Evolutionary conservation across 2,113 vertebrate genomes (phyloP).

Genomic region (Aspidoscelis tigris): DNA sequence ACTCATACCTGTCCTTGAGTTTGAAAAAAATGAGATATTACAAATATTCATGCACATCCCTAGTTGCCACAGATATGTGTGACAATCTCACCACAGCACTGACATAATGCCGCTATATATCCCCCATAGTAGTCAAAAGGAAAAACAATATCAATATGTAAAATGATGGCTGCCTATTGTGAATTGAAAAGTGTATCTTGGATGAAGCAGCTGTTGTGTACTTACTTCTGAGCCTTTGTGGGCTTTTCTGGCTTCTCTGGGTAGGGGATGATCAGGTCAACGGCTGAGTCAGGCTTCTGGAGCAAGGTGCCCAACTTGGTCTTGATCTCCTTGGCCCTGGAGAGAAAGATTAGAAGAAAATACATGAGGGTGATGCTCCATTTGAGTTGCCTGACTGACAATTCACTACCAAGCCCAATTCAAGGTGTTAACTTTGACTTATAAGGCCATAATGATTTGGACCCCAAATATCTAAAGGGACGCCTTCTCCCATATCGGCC

Average conservation of each 20-base stretch:
- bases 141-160: background rate
- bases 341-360: constrained; percentile 26
- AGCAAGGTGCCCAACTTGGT: constrained; percentile 91
- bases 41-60: too few species aligned
- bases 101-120: too few species aligned
- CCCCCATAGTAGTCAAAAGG: background rate
- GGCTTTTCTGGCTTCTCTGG: constrained; percentile 89
- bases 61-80: too few species aligned
- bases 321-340: constrained; percentile 97
- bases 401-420: too few species aligned
- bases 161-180: background rate
- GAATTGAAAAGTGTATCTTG: too few species aligned
- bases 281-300: constrained; percentile 90
- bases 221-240: constrained; percentile 91
- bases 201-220: constrained; percentile 17
- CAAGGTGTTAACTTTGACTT: too few species aligned
- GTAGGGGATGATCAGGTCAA: constrained; percentile 91
- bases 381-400: too few species aligned
- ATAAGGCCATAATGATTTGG: too few species aligned
- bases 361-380: background rate
- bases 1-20: background rate
- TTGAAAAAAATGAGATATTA: too few species aligned
- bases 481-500: too few species aligned
- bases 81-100: too few species aligned
- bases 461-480: too few species aligned